phyloP scores from a whole-genome alignment of 2,888 invertebrate genomes.

The Tenthredo scrophulariae region DNA sequence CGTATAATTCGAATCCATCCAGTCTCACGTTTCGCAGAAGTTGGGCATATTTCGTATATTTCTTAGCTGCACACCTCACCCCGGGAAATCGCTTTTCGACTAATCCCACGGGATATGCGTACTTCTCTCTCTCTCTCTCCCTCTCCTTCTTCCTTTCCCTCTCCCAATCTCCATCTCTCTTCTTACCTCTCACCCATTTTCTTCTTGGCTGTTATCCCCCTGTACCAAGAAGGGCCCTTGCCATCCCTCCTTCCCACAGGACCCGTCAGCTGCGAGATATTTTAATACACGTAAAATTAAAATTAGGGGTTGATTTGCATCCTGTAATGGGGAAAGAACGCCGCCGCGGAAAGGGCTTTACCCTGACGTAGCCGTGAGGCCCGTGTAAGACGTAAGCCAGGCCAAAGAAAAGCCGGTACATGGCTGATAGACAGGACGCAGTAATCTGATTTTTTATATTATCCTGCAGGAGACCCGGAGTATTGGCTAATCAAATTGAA shows the following conservation, averaged over 20 bases:
- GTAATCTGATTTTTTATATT: neutral
- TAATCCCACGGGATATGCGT: conserved; percentile 68
- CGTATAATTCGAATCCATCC: conserved; percentile 38
- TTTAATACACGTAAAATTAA: conserved; percentile 83
- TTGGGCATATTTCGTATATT: conserved; percentile 59
- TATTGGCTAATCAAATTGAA: neutral
- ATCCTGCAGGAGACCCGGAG: neutral
- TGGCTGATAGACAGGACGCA: conserved; percentile 13
- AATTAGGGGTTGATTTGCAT: conserved; percentile 82
- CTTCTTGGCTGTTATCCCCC: conserved; percentile 56
- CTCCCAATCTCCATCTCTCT: conserved; percentile 29
- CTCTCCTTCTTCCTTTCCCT: neutral
- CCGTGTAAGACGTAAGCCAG: conserved; percentile 12
- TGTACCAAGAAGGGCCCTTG: conserved; percentile 51
- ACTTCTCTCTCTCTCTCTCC: conserved; percentile 6
- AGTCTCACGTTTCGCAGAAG: conserved; percentile 5
- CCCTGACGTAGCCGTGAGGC: neutral
- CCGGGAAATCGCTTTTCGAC: conserved; percentile 74
- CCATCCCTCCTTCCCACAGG: conserved; percentile 67
- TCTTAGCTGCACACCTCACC: conserved; percentile 69
- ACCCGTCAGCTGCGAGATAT: conserved; percentile 81
- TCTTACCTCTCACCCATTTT: conserved; percentile 53
- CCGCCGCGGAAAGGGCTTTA: conserved; percentile 50
- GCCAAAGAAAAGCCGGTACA: conserved; percentile 5
- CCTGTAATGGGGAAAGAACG: conserved; percentile 81